Conservation (phyloP, 2,888 invertebrate species). For the Rhingia rostrata region DNA sequence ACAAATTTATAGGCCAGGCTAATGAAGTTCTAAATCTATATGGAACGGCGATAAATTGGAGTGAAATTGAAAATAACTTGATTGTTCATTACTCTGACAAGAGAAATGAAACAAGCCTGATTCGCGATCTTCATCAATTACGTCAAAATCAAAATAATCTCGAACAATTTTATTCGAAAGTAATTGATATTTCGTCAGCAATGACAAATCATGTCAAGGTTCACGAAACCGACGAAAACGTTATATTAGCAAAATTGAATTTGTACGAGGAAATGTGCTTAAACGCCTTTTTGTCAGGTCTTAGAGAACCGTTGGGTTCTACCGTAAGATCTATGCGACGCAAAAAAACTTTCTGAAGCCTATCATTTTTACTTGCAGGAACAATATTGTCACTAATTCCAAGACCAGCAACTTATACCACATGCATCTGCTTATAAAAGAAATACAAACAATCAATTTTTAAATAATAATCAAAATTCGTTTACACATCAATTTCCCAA, state of each 20-base stretch:
- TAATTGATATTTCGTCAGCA: conserved; percentile 1
- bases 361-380: not conserved
- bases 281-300: not conserved
- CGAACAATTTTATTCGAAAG: not conserved
- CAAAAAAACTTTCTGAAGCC: not conserved
- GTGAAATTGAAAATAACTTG: too few relatives aligned
- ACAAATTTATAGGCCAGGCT: too few relatives aligned
- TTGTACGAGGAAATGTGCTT: not conserved
- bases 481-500: too few relatives aligned
- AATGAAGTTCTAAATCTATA: too few relatives aligned
- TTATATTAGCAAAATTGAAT: not conserved
- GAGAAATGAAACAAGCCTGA: too few relatives aligned
- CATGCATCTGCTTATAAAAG: not conserved
- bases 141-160: not conserved
- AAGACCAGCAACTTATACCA: not conserved
- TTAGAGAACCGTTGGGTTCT: conserved; percentile 3
- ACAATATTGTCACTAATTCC: not conserved
- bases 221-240: not conserved
- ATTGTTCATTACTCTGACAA: too few relatives aligned
- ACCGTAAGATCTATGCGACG: conserved; percentile 13
- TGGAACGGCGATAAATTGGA: too few relatives aligned
- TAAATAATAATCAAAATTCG: too few relatives aligned
- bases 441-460: not conserved
- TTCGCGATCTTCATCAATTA: too few relatives aligned
- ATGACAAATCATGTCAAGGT: conserved; percentile 8